A percentile compares a stretch with the other conserved stretches of the same genome.
Conservation (phyloP, 2,113 vertebrate species). For the Pluvialis apricaria region DNA sequence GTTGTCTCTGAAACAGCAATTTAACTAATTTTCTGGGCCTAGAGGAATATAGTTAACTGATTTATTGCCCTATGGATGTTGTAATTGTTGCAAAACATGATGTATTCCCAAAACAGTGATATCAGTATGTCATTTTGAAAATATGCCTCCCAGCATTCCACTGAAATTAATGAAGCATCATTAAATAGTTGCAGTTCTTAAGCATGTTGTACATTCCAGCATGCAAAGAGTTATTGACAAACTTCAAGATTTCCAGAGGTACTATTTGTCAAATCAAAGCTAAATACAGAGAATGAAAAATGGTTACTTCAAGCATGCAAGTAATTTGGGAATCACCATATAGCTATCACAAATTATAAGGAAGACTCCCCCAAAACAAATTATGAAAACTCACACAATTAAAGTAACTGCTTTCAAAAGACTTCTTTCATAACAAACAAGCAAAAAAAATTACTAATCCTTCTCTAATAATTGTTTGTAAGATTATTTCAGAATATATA, state of each 20-base stretch:
- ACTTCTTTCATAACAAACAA: neutral
- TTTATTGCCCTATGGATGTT: conserved; percentile 47
- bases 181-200: conserved; percentile 19
- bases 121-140: conserved; percentile 51
- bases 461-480: neutral
- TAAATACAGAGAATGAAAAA: neutral
- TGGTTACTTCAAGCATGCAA: neutral
- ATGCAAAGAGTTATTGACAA: conserved; percentile 37
- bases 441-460: neutral
- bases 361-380: neutral
- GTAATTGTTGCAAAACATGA: conserved; percentile 55
- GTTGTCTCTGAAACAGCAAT: conserved; percentile 13
- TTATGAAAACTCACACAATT: neutral
- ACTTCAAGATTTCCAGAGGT: neutral
- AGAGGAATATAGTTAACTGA: conserved; percentile 24
- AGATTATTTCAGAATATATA: neutral
- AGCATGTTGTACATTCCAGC: neutral
- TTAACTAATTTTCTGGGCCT: conserved; percentile 45
- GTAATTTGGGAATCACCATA: neutral
- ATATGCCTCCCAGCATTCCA: conserved; percentile 34
- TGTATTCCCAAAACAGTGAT: conserved; percentile 57
- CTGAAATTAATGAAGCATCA: conserved; percentile 42
- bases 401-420: neutral
- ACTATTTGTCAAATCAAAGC: neutral
- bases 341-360: neutral